Evolutionary conservation across 1,140 invertebrate genomes (phyloP), one percentile per base, ranked within the genome.

Genomic region (Drosophila pectinifera): DNA sequence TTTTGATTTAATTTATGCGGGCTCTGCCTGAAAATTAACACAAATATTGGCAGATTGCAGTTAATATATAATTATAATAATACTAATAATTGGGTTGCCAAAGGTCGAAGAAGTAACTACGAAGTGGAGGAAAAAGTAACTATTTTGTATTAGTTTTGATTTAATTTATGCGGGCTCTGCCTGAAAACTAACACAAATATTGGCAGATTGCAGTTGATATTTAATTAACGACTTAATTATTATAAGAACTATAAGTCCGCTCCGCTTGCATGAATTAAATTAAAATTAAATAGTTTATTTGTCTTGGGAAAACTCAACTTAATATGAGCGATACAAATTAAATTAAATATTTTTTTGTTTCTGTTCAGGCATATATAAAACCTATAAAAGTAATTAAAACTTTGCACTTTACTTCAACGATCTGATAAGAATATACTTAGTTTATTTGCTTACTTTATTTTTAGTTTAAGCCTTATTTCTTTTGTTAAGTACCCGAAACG

Each of bases 11-110:
- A 51, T 51, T 20, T 51, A 14, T 34, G 14, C 6, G 28, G 28
- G 6, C n/a, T n/a, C n/a, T 20, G 14, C 4, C 3, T 18, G 2
- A 34, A 48, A 24, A 36, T 24, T 16, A 0, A 4, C 2, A 1
- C 22, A 48, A 34, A 31, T 24, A 36, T 16, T 4, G 13, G 28
- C 3, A 7, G 11, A 53, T 36, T 4, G 7, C 1, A 14, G 0
- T 14, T 43, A 1, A 43, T 14, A n/a, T n/a, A n/a, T n/a, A n/a
- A n/a, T n/a, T n/a, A n/a, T n/a, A n/a, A n/a, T n/a, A n/a, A n/a
- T n/a, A n/a, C n/a, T n/a, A n/a, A n/a, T 67, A 39, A 43, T 62
- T 58, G 20, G 59, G 5, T 58, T 22, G 18, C 7, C 24, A 58
- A 59, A 61, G 58, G 58, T 61, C 51, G 14, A 10, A 22, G n/a